These are phyloP conservation scores for Parnassius mnemosyne DNA, from an alignment of 2,888 invertebrate species.

Conservation along the genomic window DNA sequence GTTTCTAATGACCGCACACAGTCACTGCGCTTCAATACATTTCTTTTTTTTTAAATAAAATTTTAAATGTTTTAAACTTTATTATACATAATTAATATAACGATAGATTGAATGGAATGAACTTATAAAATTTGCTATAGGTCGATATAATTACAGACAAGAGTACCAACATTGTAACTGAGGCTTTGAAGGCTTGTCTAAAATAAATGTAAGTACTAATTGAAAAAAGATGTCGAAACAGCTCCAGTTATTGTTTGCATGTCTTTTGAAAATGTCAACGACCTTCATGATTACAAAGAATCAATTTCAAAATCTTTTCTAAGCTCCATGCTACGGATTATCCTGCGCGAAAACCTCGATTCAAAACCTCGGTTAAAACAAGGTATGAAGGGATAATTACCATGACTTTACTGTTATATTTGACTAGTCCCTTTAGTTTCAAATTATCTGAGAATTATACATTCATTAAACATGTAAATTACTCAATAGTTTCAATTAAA, in stretches of 20 bases:
- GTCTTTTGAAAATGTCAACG: constrained; percentile 5
- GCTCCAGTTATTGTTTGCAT: background rate
- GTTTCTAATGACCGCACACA: constrained; percentile 26
- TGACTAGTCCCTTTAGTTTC: constrained; percentile 8
- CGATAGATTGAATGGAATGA: background rate
- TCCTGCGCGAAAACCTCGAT: constrained; percentile 3
- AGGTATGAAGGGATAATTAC: constrained; percentile 22
- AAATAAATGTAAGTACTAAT: background rate
- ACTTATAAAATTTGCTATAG: constrained; percentile 10
- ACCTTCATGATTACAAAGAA: constrained; percentile 13
- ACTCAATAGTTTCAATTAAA: constrained; percentile 17
- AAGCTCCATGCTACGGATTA: background rate
- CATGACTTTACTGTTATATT: constrained; percentile 11
- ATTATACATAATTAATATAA: constrained; percentile 17
- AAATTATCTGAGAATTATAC: constrained; percentile 15
- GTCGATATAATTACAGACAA: constrained; percentile 42
- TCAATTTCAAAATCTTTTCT: constrained; percentile 19
- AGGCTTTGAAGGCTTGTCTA: constrained; percentile 32
- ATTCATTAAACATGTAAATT: constrained; percentile 1
- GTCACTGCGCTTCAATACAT: constrained; percentile 13
- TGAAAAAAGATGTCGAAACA: background rate
- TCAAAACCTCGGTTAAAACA: constrained; percentile 19
- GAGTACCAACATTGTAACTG: constrained; percentile 52
- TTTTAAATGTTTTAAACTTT: background rate
- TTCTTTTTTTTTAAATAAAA: constrained; percentile 1